Conservation (phyloP, 2,113 vertebrate genomes). For the Perognathus longimembris region DNA sequence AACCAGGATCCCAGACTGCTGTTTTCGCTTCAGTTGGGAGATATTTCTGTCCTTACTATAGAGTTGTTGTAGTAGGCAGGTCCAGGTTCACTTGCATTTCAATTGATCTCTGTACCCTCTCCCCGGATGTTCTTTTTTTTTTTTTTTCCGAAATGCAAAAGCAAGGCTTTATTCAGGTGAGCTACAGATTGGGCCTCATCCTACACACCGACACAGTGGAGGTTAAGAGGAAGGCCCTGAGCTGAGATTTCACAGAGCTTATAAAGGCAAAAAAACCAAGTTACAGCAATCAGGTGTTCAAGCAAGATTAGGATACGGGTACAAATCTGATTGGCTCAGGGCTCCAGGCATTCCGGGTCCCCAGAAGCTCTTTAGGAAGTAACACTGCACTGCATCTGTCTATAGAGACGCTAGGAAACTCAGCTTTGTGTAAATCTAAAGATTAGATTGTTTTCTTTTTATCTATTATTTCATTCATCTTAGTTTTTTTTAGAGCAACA, state of each 20-base stretch:
- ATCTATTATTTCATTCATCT: constrained; percentile 27
- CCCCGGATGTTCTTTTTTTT: no score
- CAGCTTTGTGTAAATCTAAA: not conserved
- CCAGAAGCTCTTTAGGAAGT: not conserved
- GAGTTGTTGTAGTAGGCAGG: not conserved
- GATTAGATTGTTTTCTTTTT: not conserved
- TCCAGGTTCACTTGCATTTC: not conserved
- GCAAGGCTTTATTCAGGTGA: no score
- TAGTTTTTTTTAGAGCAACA: constrained; percentile 41
- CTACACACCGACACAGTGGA: no score
- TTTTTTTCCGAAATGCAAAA: no score
- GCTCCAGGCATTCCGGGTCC: no score
- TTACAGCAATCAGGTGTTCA: no score
- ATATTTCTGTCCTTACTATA: not conserved
- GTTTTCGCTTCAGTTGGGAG: not conserved
- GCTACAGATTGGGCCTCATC: no score
- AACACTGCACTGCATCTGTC: not conserved
- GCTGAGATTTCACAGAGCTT: no score
- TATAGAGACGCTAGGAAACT: constrained; percentile 16
- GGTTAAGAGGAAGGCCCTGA: no score
- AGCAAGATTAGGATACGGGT: no score
- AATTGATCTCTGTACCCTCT: not conserved
- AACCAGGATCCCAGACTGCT: not conserved
- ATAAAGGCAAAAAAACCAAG: no score
- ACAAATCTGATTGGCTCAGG: no score